Evolutionary conservation across 2,113 vertebrate genomes (phyloP).

Genomic region (Peromyscus polionotus): DNA sequence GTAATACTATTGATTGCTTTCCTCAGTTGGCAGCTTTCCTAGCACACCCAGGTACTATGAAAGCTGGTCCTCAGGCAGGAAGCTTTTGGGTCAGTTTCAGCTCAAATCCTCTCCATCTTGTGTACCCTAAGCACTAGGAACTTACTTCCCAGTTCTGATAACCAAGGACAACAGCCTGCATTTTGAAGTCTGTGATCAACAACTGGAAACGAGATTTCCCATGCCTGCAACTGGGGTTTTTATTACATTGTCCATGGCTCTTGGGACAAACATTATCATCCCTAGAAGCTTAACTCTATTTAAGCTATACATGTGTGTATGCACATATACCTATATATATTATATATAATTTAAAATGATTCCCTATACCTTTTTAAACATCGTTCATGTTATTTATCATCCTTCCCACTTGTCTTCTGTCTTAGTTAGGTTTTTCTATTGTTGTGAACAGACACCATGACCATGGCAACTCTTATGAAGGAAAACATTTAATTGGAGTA

Average conservation of each 20-base stretch:
- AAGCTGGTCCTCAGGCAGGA: not conserved
- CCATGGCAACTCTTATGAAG: too few species aligned
- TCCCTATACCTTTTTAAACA: not conserved
- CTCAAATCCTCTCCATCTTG: not conserved
- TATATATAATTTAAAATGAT: not conserved
- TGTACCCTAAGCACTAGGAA: not conserved
- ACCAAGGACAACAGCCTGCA: not conserved
- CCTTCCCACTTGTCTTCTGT: not conserved
- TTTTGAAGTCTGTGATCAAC: not conserved
- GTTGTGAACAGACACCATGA: too few species aligned
- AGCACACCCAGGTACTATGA: not conserved
- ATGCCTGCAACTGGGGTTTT: not conserved
- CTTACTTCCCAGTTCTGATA: not conserved
- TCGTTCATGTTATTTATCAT: not conserved
- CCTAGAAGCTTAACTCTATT: not conserved
- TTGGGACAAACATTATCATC: not conserved
- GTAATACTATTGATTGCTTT: not conserved
- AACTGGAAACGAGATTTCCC: not conserved
- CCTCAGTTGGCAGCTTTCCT: not conserved
- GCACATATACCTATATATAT: not conserved
- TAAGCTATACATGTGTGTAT: not conserved
- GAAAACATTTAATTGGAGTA: too few species aligned
- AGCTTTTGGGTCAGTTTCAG: not conserved
- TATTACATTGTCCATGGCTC: not conserved
- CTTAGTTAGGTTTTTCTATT: not conserved